Evolutionary conservation across 2,113 vertebrate genomes (phyloP), one percentile per base, ranked within the genome.

Genomic region (Cochlearius cochlearius): DNA sequence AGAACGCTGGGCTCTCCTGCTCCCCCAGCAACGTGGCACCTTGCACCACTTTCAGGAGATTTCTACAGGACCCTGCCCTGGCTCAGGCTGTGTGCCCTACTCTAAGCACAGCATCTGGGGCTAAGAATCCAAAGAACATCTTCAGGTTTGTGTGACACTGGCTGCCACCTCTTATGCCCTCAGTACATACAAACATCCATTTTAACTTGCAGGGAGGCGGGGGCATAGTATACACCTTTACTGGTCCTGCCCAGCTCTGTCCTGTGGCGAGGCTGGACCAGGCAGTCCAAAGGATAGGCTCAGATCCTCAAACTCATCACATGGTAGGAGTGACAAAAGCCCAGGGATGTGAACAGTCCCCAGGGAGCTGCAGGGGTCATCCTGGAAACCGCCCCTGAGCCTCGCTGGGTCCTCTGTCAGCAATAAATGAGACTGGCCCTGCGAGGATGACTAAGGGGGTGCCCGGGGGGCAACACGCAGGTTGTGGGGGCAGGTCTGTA

Each of bases 191-290:
- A 63, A 36, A 72, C 11, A 8, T 1, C 10, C 23, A 3, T 38
- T 87, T n/a, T 16, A 7, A 7, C 11, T 23, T 8, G 21, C 5
- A 30, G 38, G 19, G 59, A 71, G 25, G 34, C 43, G 27, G 4
- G 7, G 18, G 20, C 29, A 5, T 0, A 3, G 25, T 2, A 7
- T 2, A 3, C 0, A 0, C 5, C 2, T 17, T 50, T 2, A 0
- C 11, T 15, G 21, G 12, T 7, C 21, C 23, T 83, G 36, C 29
- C 18, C 58, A 23, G 60, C 34, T 83, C 67, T 21, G 30, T 53
- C 30, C 36, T 4, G 6, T 39, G 32, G 29, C 39, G 60, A 49
- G 15, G 50, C 63, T 47, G 73, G 36, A 84, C 7, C 17, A 2
- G 38, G 25, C 8, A 41, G 47, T 29, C 27, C 62, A 5, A 62